These are phyloP conservation scores for Acrobeloides nanus DNA, from an alignment of 2,888 invertebrate species.

Conservation along the genomic window DNA sequence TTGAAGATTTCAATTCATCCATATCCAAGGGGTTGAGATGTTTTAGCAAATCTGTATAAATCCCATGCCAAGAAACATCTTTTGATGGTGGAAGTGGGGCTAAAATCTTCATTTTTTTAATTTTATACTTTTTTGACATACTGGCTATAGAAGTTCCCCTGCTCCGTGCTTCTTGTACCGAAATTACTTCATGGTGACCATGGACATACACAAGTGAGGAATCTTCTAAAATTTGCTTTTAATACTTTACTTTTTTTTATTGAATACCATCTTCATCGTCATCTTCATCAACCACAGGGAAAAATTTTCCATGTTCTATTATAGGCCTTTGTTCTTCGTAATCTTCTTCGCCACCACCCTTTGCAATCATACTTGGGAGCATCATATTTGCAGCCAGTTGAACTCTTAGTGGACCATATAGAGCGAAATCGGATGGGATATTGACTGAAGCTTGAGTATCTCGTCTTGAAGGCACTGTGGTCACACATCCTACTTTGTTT, in stretches of 20 bases:
- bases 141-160: too few relatives aligned
- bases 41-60: slow-evolving; percentile 4
- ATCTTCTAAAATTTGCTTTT: too few relatives aligned
- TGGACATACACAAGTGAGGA: too few relatives aligned
- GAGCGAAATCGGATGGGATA: too few relatives aligned
- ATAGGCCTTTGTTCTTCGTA: background rate
- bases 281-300: background rate
- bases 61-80: background rate
- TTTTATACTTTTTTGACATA: too few relatives aligned
- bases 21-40: slow-evolving; percentile 6
- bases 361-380: background rate
- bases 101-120: too few relatives aligned
- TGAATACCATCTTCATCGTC: background rate
- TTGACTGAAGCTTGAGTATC: too few relatives aligned
- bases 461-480: too few relatives aligned
- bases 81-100: background rate
- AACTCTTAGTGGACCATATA: too few relatives aligned
- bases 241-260: background rate
- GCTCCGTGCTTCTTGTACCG: too few relatives aligned
- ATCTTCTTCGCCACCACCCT: background rate
- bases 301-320: background rate
- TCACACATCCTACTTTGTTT: too few relatives aligned
- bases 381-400: background rate
- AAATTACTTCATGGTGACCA: too few relatives aligned
- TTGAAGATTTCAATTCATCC: slow-evolving; percentile 10